A percentile compares a stretch with the other conserved stretches of the same genome.
Conservation (phyloP, 2,888 invertebrate genomes). For the Xestia c-nigrum region DNA sequence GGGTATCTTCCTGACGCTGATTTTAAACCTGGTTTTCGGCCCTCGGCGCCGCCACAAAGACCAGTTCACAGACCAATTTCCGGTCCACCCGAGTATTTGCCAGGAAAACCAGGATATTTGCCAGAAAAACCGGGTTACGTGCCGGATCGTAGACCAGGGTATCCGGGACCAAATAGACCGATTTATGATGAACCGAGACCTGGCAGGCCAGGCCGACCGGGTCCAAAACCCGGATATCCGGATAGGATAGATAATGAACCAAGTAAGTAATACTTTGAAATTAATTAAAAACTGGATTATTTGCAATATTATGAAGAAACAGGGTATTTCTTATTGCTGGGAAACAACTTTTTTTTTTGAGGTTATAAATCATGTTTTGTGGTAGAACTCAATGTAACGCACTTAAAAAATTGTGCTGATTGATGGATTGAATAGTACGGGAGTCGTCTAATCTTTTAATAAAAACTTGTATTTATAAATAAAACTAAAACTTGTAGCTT, state of each 20-base stretch:
- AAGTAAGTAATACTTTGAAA: slow-evolving; percentile 73
- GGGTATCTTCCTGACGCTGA: slow-evolving; percentile 42
- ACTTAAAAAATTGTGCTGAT: too few species aligned
- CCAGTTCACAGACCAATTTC: slow-evolving; percentile 63
- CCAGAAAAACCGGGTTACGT: slow-evolving; percentile 53
- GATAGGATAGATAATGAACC: slow-evolving; percentile 76
- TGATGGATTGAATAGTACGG: too few species aligned
- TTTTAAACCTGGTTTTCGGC: slow-evolving; percentile 54
- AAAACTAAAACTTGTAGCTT: too few species aligned
- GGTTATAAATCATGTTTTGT: too few species aligned
- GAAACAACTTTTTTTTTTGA: too few species aligned
- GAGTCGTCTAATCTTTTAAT: too few species aligned
- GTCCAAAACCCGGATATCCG: slow-evolving; percentile 69
- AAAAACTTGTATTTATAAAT: too few species aligned
- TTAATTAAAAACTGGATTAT: background rate
- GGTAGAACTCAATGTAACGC: too few species aligned
- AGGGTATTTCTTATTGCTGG: background rate
- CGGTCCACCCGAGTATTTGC: slow-evolving; percentile 51
- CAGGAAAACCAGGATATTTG: slow-evolving; percentile 57
- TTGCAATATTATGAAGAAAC: background rate
- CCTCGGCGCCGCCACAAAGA: slow-evolving; percentile 46
- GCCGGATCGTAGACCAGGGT: slow-evolving; percentile 63
- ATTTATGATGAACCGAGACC: slow-evolving; percentile 47
- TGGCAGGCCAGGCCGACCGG: slow-evolving; percentile 49
- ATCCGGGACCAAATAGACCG: slow-evolving; percentile 56